Evolutionary conservation across 2,797 vertebrate genomes (phyloP).

Genomic region (Thamnophis elegans): DNA sequence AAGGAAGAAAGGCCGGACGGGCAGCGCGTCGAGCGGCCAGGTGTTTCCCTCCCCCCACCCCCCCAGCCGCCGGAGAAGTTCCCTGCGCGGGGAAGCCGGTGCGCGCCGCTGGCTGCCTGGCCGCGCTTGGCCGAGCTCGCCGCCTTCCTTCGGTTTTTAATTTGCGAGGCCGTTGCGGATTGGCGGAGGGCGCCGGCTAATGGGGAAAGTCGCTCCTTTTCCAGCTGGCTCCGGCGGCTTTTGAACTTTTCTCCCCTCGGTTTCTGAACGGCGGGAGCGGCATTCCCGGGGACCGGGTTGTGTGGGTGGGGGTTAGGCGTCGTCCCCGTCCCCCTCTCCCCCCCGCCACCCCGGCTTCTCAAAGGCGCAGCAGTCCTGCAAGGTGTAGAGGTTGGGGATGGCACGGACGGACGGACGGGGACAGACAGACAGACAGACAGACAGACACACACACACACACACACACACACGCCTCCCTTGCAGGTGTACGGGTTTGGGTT

Average conservation of each 20-base stretch:
- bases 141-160: background rate
- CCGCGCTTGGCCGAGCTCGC: no score
- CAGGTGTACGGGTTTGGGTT: no score
- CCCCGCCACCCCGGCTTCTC: background rate
- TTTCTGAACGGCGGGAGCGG: no score
- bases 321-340: no score
- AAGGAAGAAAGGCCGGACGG: background rate
- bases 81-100: background rate
- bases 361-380: no score
- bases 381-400: no score
- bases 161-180: background rate
- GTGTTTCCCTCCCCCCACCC: background rate
- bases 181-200: background rate
- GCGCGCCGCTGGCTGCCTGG: background rate
- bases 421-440: no score
- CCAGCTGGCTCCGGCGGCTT: background rate
- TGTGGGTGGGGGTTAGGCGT: no score
- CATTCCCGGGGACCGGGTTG: background rate
- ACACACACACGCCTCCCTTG: no score
- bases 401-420: no score
- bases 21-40: constrained; percentile 45
- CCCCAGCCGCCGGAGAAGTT: background rate
- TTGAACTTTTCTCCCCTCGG: background rate
- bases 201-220: background rate
- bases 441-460: no score